Evolutionary conservation across 2,888 invertebrate species (phyloP).

Genomic region (Drosophila austrosaltans): DNA sequence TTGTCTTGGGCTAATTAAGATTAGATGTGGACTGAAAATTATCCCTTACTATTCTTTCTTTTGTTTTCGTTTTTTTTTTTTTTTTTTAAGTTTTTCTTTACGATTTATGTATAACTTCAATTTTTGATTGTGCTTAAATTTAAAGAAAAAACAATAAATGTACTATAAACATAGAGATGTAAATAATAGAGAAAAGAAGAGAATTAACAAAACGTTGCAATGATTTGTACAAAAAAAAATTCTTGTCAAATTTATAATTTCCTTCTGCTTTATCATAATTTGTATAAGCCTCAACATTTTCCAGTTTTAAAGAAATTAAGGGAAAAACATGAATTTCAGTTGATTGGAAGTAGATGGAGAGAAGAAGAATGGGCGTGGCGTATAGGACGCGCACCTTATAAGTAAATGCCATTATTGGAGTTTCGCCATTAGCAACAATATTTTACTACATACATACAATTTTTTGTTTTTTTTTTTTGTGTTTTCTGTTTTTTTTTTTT

Average conservation of each 20-base stretch:
- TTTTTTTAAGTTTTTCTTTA: constrained; percentile 50
- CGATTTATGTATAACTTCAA: constrained; percentile 21
- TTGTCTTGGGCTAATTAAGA: constrained; percentile 39
- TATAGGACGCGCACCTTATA: constrained; percentile 43
- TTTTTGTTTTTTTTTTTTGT: constrained; percentile 29
- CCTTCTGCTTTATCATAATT: constrained; percentile 13
- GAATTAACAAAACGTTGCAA: not conserved
- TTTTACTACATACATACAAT: constrained; percentile 41
- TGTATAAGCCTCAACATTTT: constrained; percentile 54
- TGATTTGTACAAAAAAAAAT: constrained; percentile 5
- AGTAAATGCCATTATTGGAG: constrained; percentile 74
- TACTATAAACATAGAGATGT: constrained; percentile 10
- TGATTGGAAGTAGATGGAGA: constrained; percentile 31
- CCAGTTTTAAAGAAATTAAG: constrained; percentile 41
- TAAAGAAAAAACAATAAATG: constrained; percentile 7
- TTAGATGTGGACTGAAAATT: constrained; percentile 43
- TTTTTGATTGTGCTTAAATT: constrained; percentile 22
- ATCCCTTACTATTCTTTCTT: constrained; percentile 12
- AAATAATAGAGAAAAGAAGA: constrained; percentile 1
- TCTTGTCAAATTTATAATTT: constrained; percentile 9
- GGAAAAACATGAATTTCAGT: constrained; percentile 32
- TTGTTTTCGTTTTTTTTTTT: constrained; percentile 38
- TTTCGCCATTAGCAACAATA: constrained; percentile 53
- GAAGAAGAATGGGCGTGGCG: constrained; percentile 56
- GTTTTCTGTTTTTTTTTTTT: constrained; percentile 19